Percentiles rank a stretch among this genome's conserved stretches.
Evolutionary conservation across 2,113 vertebrate genomes (phyloP).

Genomic region (Myrmecophaga tridactyla): DNA sequence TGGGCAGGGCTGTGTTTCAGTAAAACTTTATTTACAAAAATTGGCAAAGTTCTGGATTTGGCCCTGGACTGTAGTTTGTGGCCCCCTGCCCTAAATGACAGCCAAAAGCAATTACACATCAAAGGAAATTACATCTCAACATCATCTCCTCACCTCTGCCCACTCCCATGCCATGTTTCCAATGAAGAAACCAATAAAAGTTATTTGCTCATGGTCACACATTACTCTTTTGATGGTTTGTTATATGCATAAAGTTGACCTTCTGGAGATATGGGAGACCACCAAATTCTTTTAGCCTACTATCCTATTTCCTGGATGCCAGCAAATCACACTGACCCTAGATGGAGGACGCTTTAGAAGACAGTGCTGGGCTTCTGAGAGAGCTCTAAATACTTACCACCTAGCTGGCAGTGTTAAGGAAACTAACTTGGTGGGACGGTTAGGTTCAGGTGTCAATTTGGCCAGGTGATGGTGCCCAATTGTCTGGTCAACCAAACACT

Average conservation of each 20-base stretch:
- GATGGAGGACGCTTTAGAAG: neutral
- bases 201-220: neutral
- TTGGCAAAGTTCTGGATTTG: neutral
- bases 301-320: neutral
- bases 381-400: neutral
- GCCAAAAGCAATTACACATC: no score
- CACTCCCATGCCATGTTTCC: neutral
- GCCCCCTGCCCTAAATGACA: neutral
- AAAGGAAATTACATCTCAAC: neutral
- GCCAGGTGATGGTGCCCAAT: no score
- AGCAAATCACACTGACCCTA: neutral
- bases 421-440: neutral
- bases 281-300: neutral
- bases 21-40: neutral
- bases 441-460: no score
- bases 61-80: neutral
- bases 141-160: neutral
- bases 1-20: neutral
- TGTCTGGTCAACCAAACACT: no score
- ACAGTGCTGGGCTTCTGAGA: neutral
- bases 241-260: neutral
- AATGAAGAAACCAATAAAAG: neutral
- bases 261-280: neutral
- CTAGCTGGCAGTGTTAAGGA: neutral
- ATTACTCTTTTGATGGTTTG: neutral